phyloP scores from a whole-genome alignment of 2,888 invertebrate genomes.

The Amphipyra tragopoginis region DNA sequence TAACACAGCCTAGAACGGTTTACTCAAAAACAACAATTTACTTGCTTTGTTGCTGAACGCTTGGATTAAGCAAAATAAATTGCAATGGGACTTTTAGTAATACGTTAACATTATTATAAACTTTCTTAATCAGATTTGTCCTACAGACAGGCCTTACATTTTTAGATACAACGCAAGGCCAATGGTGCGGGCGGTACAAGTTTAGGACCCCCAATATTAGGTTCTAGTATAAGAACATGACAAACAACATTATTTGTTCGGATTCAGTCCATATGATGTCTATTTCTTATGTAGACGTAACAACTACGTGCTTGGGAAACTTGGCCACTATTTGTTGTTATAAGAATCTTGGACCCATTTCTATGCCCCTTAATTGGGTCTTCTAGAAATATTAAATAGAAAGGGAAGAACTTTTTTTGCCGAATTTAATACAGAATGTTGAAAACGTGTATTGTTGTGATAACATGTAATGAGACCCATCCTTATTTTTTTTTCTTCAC shows the following conservation, averaged over 20 bases:
- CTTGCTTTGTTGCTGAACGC: conserved; percentile 20
- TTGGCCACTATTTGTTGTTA: conserved; percentile 22
- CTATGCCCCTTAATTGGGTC: conserved; percentile 19
- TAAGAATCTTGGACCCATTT: conserved; percentile 20
- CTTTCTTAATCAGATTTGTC: conserved; percentile 32
- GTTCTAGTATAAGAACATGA: conserved; percentile 5
- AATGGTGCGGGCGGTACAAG: background rate
- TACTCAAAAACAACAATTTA: conserved; percentile 29
- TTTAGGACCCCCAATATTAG: conserved; percentile 6
- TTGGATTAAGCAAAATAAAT: conserved; percentile 31
- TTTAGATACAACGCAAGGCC: conserved; percentile 5
- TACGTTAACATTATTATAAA: conserved; percentile 30
- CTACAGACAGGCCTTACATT: conserved; percentile 5
- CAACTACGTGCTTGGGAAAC: conserved; percentile 30
- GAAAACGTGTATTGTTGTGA: background rate
- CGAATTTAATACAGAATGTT: background rate
- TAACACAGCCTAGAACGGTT: conserved; percentile 15
- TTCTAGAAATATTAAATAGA: background rate
- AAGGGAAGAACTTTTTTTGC: too few relatives aligned
- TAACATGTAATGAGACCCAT: too few relatives aligned
- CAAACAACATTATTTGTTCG: conserved; percentile 24
- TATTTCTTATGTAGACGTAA: conserved; percentile 27
- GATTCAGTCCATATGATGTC: conserved; percentile 17
- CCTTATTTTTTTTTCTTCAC: too few relatives aligned
- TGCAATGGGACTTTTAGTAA: conserved; percentile 20